Base-by-base conservation (phyloP, 53 echinoderm and acorn worm species). In the Astropecten irregularis region DNA sequence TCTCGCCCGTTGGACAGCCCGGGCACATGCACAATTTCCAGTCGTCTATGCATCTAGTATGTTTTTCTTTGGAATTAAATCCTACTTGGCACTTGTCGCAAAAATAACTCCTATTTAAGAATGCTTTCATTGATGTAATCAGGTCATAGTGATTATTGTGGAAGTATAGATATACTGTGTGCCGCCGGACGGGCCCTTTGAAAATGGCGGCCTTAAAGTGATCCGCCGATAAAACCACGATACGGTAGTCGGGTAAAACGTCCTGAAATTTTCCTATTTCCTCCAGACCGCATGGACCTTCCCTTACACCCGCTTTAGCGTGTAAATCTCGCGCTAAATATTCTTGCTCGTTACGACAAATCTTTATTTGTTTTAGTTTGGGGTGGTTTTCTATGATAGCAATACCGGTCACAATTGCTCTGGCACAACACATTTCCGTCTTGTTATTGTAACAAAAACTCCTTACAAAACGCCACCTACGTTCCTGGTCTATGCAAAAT, bases 331-430 rank as follows among this genome's bases (percentile, higher is more conserved):
- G n/a, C 0, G 88, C 88, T 26, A 72, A 65, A 16, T 68, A 55
- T 34, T 29, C 21, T 61, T 86, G 92, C 0, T 61, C 31, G 6
- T 57, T 62, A 26, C 83, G 27, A 0, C 87, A 49, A 0, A 11
- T 3, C 18, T 69, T 40, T 25, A 86, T 86, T 0, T 73, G 15
- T 50, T 68, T 35, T 21, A 66, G 54, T 7, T 90, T 46, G 0
- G 84, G 83, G 18, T 90, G 36, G 14, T 87, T 69, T 19, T 90
- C 93, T 0, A 71, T 83, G 1, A 72, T 59, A 1, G 86, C 83
- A 15, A 83, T 54, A 2, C 69, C 93, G 1, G 93, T 92, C 2
- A 89, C 89, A n/a, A 92, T 67, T 11, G 42, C 89, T 42, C 89
- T 74, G 0, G 93, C 76, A 35, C 86, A 89, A 52, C 92, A 86